phyloP scores from a whole-genome alignment of 2,797 vertebrate species.

The Pelobates cultripes region DNA sequence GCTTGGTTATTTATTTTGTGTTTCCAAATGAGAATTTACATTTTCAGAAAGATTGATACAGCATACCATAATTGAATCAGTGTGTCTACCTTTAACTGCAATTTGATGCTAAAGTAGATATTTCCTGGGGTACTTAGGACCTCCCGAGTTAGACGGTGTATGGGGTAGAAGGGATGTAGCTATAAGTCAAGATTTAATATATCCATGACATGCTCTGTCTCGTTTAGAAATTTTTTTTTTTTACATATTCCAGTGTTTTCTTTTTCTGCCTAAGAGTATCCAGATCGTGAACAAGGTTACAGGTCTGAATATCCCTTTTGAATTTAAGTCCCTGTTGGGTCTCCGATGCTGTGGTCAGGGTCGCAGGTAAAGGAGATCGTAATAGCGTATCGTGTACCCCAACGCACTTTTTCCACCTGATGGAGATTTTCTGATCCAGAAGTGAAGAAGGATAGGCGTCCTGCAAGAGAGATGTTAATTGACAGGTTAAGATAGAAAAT shows the following conservation, averaged over 20 bases:
- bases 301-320: not conserved
- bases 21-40: no score
- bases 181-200: no score
- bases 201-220: no score
- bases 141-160: no score
- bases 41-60: no score
- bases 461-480: constrained; percentile 62
- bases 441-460: constrained; percentile 92
- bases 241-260: not conserved
- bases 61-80: no score
- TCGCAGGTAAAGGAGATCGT: constrained; percentile 96
- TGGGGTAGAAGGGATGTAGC: no score
- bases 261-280: not conserved
- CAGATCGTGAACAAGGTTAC: not conserved
- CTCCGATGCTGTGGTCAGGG: constrained; percentile 80
- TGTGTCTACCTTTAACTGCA: no score
- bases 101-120: no score
- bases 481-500: not conserved
- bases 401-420: constrained; percentile 88
- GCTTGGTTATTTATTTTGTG: no score
- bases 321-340: constrained; percentile 75
- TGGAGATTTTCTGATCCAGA: constrained; percentile 96
- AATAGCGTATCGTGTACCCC: constrained; percentile 91
- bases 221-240: no score
- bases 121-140: no score